Evolutionary conservation across 2,113 vertebrate genomes (phyloP).

Genomic region (Callionymus lyra): DNA sequence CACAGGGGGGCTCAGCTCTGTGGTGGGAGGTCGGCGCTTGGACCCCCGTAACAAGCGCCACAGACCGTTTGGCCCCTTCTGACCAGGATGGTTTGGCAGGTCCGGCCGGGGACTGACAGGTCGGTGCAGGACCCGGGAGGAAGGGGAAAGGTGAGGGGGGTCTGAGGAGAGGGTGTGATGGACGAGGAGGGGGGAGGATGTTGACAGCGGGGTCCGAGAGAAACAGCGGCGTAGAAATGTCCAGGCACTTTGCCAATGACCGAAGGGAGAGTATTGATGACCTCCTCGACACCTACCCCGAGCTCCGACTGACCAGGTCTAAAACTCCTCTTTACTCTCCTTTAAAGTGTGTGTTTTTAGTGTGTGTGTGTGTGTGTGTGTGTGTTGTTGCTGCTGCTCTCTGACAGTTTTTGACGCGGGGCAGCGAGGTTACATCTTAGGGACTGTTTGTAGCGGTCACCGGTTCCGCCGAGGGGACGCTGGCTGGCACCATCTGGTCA

Average conservation of each 20-base stretch:
- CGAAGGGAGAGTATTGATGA: background rate
- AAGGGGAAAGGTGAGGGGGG: conserved; percentile 1
- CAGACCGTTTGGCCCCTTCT: conserved; percentile 57
- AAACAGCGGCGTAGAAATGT: conserved; percentile 25
- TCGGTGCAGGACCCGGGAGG: conserved; percentile 39
- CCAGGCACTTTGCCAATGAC: conserved; percentile 47
- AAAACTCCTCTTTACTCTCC: too few relatives aligned
- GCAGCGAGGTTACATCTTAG: conserved; percentile 44
- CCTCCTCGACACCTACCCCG: too few relatives aligned
- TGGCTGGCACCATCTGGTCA: conserved; percentile 60
- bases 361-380: conserved; percentile 11
- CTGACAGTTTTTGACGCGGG: conserved; percentile 58
- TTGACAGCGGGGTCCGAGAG: conserved; percentile 25
- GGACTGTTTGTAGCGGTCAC: conserved; percentile 61
- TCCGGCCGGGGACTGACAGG: conserved; percentile 67
- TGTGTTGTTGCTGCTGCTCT: conserved; percentile 19
- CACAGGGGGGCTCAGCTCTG: conserved; percentile 46
- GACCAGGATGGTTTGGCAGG: conserved; percentile 57
- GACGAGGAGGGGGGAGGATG: conserved; percentile 11
- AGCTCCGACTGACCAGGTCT: too few relatives aligned
- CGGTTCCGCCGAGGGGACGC: conserved; percentile 44
- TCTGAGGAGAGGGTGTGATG: conserved; percentile 15
- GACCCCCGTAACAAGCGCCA: conserved; percentile 33
- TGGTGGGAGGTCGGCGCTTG: conserved; percentile 41
- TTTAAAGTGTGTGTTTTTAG: too few relatives aligned